A percentile compares a stretch with the other conserved stretches of the same genome.
These are phyloP conservation scores for Amaurobius ferox DNA, from an alignment of 2,888 invertebrate species.

Conservation along the genomic window DNA sequence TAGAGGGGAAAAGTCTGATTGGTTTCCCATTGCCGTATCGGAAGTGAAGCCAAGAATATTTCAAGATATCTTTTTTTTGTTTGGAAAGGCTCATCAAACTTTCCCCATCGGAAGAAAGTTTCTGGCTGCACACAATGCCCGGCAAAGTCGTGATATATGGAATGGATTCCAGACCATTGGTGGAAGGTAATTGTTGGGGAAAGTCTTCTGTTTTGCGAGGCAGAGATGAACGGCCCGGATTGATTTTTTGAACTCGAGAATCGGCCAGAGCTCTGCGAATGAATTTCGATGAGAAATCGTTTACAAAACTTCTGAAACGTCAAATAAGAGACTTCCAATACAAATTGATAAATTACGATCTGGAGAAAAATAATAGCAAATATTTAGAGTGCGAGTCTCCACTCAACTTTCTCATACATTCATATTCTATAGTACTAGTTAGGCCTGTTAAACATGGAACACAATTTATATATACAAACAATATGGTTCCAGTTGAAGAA, in stretches of 20 bases:
- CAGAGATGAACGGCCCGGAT: not conserved
- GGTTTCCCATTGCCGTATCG: not conserved
- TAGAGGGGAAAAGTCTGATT: not conserved
- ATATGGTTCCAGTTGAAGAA: too few species aligned
- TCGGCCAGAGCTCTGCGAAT: too few species aligned
- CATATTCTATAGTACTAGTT: too few species aligned
- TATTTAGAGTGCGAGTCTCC: too few species aligned
- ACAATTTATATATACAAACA: too few species aligned
- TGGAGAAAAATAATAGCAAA: too few species aligned
- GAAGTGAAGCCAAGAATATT: slow-evolving; percentile 1
- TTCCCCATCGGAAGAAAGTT: not conserved
- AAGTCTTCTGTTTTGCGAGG: not conserved
- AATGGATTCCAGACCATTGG: not conserved
- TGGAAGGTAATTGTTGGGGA: not conserved
- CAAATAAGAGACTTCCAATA: too few species aligned
- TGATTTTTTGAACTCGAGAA: not conserved
- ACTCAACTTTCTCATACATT: too few species aligned
- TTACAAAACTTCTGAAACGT: too few species aligned
- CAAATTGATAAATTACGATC: too few species aligned
- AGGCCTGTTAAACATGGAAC: too few species aligned
- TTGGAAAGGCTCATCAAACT: not conserved
- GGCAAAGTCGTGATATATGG: not conserved
- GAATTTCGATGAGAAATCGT: too few species aligned
- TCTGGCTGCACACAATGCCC: not conserved
- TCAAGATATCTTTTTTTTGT: slow-evolving; percentile 10